Base-by-base conservation (phyloP, 2,797 vertebrate species). In the Bovichtus diacanthus region DNA sequence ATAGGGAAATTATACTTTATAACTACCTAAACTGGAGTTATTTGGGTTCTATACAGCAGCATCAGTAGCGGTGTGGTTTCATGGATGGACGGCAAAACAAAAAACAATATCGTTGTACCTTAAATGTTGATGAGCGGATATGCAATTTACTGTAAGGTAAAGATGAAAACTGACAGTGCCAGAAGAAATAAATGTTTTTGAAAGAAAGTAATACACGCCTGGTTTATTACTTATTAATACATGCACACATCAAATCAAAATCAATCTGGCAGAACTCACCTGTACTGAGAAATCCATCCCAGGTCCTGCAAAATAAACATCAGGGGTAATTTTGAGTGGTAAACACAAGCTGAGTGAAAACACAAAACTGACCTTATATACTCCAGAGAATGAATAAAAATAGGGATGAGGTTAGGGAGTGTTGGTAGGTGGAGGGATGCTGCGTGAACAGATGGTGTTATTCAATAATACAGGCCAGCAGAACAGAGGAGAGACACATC, bases 401-500 rank as follows among this genome's bases (percentile, higher is more conserved):
- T 13, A 18, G 27, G 31, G 53, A 58, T 62, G 25, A 78, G 70
- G 16, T 49, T 27, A n/a, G 70, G 59, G 56, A 43, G 29, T 19
- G 16, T 34, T 36, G 18, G 21, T 7, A 13, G 77, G 12, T 66
- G 44, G 43, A 70, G 41, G 34, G 38, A 61, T 38, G 74, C 56
- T 4, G 70, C 5, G 6, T 43, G 70, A 67, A 62, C 27, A 41
- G 70, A 58, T 1, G 19, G 61, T 16, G 58, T 77, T 68, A 65
- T 77, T 81, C 60, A 81, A 78, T 88, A 87, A 90, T 81, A 74
- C 15, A 51, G 68, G 19, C 50, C 65, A 15, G 56, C 78, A 51
- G 61, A 79, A 66, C 18, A 58, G 62, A 76, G 60, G 77, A 91
- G 31, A 13, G 81, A 88, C 70, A 39, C 84, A 92, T 93, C 82